Percentiles rank a stretch among this genome's conserved stretches.
phyloP scores from a whole-genome alignment of 2,797 vertebrate genomes.

The Ptychadena robeensis region DNA sequence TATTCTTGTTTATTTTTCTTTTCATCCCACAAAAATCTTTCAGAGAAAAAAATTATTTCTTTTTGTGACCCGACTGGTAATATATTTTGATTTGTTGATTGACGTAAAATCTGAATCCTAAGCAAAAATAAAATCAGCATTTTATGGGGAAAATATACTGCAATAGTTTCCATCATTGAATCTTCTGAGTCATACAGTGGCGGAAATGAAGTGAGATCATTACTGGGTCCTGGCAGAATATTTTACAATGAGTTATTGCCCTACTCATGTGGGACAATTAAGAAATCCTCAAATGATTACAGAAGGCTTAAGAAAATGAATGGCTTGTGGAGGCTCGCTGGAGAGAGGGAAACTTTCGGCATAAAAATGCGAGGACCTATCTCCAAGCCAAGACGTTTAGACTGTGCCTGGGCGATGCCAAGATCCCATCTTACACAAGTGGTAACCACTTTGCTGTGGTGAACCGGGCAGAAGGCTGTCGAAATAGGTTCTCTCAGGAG shows the following conservation, averaged over 20 bases:
- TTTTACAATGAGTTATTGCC: conserved; percentile 52
- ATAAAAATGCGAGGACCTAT: conserved; percentile 38
- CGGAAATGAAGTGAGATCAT: conserved; percentile 58
- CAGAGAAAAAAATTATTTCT: no score
- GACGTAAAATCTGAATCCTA: neutral
- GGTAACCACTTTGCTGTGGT: conserved; percentile 50
- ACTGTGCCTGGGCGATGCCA: conserved; percentile 28
- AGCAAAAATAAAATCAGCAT: neutral
- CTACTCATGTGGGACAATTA: conserved; percentile 54
- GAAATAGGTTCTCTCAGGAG: conserved; percentile 35
- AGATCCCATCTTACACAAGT: conserved; percentile 35
- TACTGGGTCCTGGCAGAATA: conserved; percentile 45
- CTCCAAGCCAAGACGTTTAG: conserved; percentile 40
- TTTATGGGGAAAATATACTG: conserved; percentile 17
- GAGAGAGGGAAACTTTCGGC: conserved; percentile 41
- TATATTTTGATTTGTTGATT: neutral
- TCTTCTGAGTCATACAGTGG: conserved; percentile 47
- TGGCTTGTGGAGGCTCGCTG: conserved; percentile 47
- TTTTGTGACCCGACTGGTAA: no score
- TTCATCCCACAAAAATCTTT: no score
- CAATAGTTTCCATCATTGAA: conserved; percentile 24
- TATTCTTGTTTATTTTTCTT: no score
- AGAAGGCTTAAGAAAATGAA: conserved; percentile 55
- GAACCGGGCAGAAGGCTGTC: conserved; percentile 32
- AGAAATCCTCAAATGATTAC: conserved; percentile 59